phyloP scores from a whole-genome alignment of 2,888 invertebrate species.

The Harmothoe impar region DNA sequence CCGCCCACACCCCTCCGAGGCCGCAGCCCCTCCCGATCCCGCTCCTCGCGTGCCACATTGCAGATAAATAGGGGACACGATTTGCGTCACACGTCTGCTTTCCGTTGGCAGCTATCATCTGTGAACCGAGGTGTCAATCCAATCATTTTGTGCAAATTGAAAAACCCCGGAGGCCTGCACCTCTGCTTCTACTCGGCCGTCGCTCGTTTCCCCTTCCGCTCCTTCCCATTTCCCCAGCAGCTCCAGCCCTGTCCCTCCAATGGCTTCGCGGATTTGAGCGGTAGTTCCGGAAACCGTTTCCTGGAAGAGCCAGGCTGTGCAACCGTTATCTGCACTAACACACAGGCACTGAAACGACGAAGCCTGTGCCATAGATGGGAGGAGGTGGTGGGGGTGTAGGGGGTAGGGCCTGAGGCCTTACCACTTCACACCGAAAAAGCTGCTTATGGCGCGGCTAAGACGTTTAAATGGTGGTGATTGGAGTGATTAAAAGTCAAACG shows the following conservation, averaged over 20 bases:
- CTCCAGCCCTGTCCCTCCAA: background rate
- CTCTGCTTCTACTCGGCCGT: background rate
- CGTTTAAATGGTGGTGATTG: slow-evolving; percentile 36
- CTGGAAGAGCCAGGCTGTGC: background rate
- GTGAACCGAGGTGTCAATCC: slow-evolving; percentile 56
- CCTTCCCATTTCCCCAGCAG: background rate
- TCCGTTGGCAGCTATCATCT: slow-evolving; percentile 34
- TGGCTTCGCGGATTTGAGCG: background rate
- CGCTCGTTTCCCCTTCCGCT: background rate
- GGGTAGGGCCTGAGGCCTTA: background rate
- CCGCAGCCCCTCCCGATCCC: background rate
- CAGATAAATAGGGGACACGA: slow-evolving; percentile 31
- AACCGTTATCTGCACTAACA: background rate
- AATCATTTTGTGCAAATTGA: slow-evolving; percentile 59
- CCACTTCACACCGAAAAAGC: slow-evolving; percentile 21
- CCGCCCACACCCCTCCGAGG: background rate
- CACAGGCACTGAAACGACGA: background rate
- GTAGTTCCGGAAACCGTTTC: slow-evolving; percentile 4
- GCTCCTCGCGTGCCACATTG: slow-evolving; percentile 5
- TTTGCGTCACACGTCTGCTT: slow-evolving; percentile 33
- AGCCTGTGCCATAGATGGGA: background rate
- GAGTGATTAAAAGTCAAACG: slow-evolving; percentile 61
- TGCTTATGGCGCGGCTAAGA: slow-evolving; percentile 17
- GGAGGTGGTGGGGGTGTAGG: background rate
- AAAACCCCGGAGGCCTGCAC: slow-evolving; percentile 21